These are phyloP conservation scores for Aquatica leii DNA, from an alignment of 2,888 invertebrate species.

Conservation along the genomic window DNA sequence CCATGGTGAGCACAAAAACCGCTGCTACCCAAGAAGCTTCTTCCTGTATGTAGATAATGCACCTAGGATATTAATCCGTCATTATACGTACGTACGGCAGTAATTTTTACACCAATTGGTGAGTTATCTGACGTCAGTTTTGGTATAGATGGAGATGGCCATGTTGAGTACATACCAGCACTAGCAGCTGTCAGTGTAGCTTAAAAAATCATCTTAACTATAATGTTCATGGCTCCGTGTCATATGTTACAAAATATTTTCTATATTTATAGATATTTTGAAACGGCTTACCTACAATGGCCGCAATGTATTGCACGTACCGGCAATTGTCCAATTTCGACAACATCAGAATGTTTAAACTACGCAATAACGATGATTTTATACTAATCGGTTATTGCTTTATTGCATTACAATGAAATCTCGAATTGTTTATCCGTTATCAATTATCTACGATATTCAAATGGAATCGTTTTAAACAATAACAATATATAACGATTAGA, in stretches of 20 bases:
- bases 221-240: not conserved
- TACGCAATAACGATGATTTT: no score
- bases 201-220: not conserved
- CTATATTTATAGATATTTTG: not conserved
- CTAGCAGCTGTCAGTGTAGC: slow-evolving; percentile 30
- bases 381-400: no score
- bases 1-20: slow-evolving; percentile 61
- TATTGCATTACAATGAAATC: no score
- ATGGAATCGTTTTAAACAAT: no score
- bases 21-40: slow-evolving; percentile 66
- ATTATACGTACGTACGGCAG: slow-evolving; percentile 17
- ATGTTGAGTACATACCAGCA: slow-evolving; percentile 32
- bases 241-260: not conserved
- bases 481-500: no score
- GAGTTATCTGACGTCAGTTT: slow-evolving; percentile 36
- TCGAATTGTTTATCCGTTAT: no score
- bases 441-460: no score
- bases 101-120: slow-evolving; percentile 34
- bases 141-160: slow-evolving; percentile 42
- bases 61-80: not conserved
- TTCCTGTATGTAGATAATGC: slow-evolving; percentile 57
- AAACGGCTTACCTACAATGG: not conserved
- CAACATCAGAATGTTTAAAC: no score
- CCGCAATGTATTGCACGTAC: slow-evolving; percentile 2
- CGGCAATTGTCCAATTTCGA: not conserved